Conservation (phyloP, 2,797 vertebrate species). For the Pagetopsis macropterus region DNA sequence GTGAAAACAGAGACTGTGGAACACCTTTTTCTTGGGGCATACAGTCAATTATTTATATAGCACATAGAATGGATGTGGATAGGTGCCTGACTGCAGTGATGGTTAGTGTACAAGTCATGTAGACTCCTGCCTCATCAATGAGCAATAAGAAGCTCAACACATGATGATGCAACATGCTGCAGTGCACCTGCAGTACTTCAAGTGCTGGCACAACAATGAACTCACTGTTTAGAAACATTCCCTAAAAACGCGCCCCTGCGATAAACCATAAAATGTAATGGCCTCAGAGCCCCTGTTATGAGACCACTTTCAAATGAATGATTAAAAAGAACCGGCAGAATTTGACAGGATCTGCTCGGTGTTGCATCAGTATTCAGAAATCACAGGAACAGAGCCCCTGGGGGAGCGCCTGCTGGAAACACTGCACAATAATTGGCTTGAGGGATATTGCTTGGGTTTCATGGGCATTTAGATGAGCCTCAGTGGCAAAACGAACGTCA, state of each 20-base stretch:
- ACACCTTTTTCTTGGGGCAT: constrained; percentile 2
- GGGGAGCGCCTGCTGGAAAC: constrained; percentile 64
- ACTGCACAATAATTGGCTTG: constrained; percentile 66
- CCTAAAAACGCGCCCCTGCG: constrained; percentile 13
- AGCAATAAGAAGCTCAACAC: constrained; percentile 40
- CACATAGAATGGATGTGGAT: constrained; percentile 5
- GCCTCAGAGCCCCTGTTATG: constrained; percentile 38
- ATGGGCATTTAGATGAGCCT: constrained; percentile 64
- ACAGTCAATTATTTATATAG: background rate
- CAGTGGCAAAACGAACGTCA: constrained; percentile 45
- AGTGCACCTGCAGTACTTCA: constrained; percentile 51
- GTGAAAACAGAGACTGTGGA: constrained; percentile 7
- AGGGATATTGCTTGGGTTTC: constrained; percentile 60
- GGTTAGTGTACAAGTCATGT: constrained; percentile 17
- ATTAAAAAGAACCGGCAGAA: constrained; percentile 65
- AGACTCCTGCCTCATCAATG: constrained; percentile 52
- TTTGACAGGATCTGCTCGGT: constrained; percentile 64
- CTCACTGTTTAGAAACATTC: constrained; percentile 32
- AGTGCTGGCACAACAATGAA: constrained; percentile 24
- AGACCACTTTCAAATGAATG: constrained; percentile 56
- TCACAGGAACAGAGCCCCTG: constrained; percentile 64
- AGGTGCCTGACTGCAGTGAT: constrained; percentile 26
- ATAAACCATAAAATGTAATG: constrained; percentile 48
- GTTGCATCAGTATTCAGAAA: constrained; percentile 71
- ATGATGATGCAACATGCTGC: constrained; percentile 49